Evolutionary conservation across 1,140 invertebrate genomes (phyloP), one percentile per base, ranked within the genome.

Genomic region (Armadillidium nasatum): DNA sequence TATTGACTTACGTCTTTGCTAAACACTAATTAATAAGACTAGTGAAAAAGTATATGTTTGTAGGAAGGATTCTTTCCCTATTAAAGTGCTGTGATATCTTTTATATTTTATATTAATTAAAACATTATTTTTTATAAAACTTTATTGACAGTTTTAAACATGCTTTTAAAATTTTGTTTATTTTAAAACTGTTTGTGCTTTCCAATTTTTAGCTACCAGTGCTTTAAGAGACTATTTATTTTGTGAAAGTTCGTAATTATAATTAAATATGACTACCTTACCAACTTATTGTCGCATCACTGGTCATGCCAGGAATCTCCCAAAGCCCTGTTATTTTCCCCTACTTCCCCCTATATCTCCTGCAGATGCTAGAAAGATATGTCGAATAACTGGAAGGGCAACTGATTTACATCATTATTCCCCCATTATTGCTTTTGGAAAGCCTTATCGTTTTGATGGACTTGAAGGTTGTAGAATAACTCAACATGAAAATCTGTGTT

Each of bases 291-390:
- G 92, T 85, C 89, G 92, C 84, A 93, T 94, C 76, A 94, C 92
- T 45, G 92, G 91, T 45, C 89, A 88, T 81, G 92, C 91, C 83
- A 87, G 91, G 66, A 91, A 91, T 79, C 88, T 94, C 78, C 91
- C 91, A 60, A 91, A 92, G 81, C 90, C 91, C 44, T 92, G 93
- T 85, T 94, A 94, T 83, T 91, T 94, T 82, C 92, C 93, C 3
- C 86, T 94, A 43, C 85, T 94, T 44, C 91, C 92, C 19, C 90
- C 91, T 0, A 91, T 93, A 74, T 92, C 91, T 71, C 91, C 92
- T 4, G 91, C 90, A 3, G 92, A 93, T 81, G 92, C 91, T 0
- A 90, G 91, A 83, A 87, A 90, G 75, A 91, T 91, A 81, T 93
- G 92, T 83, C 88, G 90, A 78, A 92, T 94, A 76, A 94, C 92